Base-by-base conservation (phyloP, 2,888 invertebrate species). In the Phortica okadai region DNA sequence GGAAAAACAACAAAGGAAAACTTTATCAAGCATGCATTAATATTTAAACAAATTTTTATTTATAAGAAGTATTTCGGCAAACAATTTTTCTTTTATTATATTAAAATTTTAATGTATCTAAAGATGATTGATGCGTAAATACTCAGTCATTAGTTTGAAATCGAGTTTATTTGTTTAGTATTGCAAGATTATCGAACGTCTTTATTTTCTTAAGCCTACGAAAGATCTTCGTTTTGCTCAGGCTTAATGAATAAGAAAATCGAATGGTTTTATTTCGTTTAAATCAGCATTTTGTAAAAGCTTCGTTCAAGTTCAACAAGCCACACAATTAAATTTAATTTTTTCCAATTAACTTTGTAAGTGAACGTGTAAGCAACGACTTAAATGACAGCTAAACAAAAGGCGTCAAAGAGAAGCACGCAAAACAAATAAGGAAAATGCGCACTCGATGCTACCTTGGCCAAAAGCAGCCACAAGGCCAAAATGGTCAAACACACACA, bases 341-440 rank as follows among this genome's bases (percentile, higher is more conserved):
- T 82, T 88, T 85, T 88, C 84, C 86, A 85, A 85, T 85, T 88
- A 88, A 88, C 81, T 85, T 85, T 85, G 82, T 84, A 79, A 88
- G 84, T 77, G 82, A 87, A 79, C 84, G 84, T 67, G 84, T 84
- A 77, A 76, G 76, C 80, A 69, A 79, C 81, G 67, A 75, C 67
- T 78, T 80, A 74, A 74, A 44, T 59, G 75, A 72, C 67, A 77
- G 73, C 78, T 76, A 50, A 50, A 14, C 50, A 50, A 50, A 50
- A 50, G 50, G 88, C 85, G 83, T 82, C 75, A 83, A 77, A 76
- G 84, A 62, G 16, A 62, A 62, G 21, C 62, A 16, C 8, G n/a
- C 25, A 72, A 41, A 25, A 50, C 56, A 72, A 56, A 70, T 56
- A 58, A 67, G 56, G 42, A 10, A 69, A 33, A 50, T 50, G 10